Percentiles rank a stretch among this genome's conserved stretches.
Conservation (phyloP, 23 tunicate genomes). For the Diplosoma virens region DNA sequence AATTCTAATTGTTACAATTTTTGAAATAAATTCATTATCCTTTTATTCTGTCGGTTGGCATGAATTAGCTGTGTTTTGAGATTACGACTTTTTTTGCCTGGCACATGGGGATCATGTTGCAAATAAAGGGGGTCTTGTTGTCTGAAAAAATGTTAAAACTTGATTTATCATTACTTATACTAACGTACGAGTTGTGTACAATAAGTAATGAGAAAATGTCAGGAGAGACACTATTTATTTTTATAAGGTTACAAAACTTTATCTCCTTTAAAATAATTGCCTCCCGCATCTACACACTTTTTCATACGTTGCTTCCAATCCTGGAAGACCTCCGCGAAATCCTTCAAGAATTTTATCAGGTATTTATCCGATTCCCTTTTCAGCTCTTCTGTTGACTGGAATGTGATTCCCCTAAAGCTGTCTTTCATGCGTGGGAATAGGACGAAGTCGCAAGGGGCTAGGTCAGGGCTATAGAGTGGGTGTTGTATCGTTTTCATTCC, state of each 20-base stretch:
- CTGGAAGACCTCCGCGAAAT: conserved; percentile 20
- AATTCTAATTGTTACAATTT: too few species aligned
- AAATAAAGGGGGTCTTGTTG: too few species aligned
- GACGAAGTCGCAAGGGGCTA: conserved; percentile 18
- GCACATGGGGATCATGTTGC: too few species aligned
- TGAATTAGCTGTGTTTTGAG: too few species aligned
- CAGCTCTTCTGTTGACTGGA: conserved; percentile 14
- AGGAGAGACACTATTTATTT: conserved; percentile 14
- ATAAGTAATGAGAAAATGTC: conserved; percentile 18
- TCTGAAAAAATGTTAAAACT: too few species aligned
- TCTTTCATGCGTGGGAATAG: conserved; percentile 28
- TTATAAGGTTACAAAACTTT: conserved; percentile 1
- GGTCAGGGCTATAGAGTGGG: conserved; percentile 12
- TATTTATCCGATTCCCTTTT: conserved; percentile 10
- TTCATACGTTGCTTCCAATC: conserved; percentile 21
- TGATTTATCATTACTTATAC: too few species aligned
- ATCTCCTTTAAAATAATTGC: conserved; percentile 11
- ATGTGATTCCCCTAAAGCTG: conserved; percentile 2
- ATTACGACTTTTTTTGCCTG: too few species aligned
- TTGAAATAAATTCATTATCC: too few species aligned
- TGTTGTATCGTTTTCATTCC: conserved; percentile 10
- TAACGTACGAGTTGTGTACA: conserved; percentile 7
- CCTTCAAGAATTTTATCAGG: neutral
- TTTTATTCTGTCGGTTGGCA: too few species aligned
- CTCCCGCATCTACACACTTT: conserved; percentile 14